A percentile compares a stretch with the other conserved stretches of the same genome.
phyloP scores from a whole-genome alignment of 2,888 invertebrate species.

The Noctua fimbriata region DNA sequence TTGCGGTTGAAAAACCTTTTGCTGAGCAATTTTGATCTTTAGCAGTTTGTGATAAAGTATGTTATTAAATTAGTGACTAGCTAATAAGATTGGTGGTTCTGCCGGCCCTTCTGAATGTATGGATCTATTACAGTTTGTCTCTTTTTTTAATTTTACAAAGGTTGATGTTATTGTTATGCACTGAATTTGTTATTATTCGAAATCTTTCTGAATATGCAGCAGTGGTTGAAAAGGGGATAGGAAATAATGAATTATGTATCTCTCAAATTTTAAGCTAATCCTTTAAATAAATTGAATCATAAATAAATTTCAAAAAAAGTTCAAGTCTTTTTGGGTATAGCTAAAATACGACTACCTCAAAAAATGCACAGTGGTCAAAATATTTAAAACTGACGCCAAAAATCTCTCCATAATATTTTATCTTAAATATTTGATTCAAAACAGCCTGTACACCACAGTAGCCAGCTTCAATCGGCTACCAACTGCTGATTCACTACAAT shows the following conservation, averaged over 20 bases:
- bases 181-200: background rate
- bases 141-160: slow-evolving; percentile 75
- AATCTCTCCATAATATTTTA: background rate
- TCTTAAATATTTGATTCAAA: slow-evolving; percentile 23
- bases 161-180: slow-evolving; percentile 68
- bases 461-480: slow-evolving; percentile 82
- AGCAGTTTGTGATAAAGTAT: slow-evolving; percentile 67
- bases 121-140: slow-evolving; percentile 85
- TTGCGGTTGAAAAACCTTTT: slow-evolving; percentile 15
- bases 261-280: too few species aligned
- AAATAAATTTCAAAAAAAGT: too few species aligned
- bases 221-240: background rate
- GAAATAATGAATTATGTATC: too few species aligned
- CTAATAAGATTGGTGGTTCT: slow-evolving; percentile 57
- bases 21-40: slow-evolving; percentile 70
- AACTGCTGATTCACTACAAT: slow-evolving; percentile 85
- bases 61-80: slow-evolving; percentile 38
- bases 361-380: background rate
- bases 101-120: slow-evolving; percentile 84
- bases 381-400: background rate
- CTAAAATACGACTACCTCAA: background rate
- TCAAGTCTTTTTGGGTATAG: too few species aligned
- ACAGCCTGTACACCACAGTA: slow-evolving; percentile 79
- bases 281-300: too few species aligned
- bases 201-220: background rate